These are phyloP conservation scores for Argopecten irradians DNA, from an alignment of 1,140 invertebrate species.

Conservation along the genomic window DNA sequence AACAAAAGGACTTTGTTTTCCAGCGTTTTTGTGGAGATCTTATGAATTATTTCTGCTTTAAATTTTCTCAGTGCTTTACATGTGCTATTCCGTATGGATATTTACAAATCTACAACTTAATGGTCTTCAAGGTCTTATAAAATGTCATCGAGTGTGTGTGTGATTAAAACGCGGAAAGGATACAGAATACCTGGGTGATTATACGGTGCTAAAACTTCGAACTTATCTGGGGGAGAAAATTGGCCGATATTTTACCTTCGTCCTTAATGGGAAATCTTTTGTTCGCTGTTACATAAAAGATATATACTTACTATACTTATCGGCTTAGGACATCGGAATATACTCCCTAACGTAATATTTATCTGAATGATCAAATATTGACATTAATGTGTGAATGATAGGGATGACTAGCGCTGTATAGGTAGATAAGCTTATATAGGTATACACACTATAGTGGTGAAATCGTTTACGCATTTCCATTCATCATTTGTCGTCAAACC, in stretches of 20 bases:
- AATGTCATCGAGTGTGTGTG: background rate
- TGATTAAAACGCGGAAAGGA: background rate
- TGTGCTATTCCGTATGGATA: background rate
- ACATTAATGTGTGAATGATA: background rate
- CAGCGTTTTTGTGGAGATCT: too few species aligned
- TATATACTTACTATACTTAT: background rate
- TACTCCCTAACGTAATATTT: background rate
- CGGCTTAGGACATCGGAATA: background rate
- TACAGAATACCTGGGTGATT: background rate
- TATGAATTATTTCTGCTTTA: background rate
- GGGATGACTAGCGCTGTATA: background rate
- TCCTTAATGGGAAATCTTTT: background rate
- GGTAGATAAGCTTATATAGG: background rate
- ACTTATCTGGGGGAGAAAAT: background rate
- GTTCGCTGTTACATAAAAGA: background rate
- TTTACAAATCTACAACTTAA: background rate
- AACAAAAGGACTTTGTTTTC: too few species aligned
- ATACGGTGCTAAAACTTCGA: background rate
- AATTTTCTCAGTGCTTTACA: background rate
- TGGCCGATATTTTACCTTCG: background rate
- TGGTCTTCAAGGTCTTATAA: background rate
- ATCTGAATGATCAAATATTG: background rate
- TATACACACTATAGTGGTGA: background rate
- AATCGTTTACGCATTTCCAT: background rate
- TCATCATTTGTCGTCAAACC: background rate